Base-by-base conservation (phyloP, 2,888 invertebrate genomes). In the Melieria picta region DNA sequence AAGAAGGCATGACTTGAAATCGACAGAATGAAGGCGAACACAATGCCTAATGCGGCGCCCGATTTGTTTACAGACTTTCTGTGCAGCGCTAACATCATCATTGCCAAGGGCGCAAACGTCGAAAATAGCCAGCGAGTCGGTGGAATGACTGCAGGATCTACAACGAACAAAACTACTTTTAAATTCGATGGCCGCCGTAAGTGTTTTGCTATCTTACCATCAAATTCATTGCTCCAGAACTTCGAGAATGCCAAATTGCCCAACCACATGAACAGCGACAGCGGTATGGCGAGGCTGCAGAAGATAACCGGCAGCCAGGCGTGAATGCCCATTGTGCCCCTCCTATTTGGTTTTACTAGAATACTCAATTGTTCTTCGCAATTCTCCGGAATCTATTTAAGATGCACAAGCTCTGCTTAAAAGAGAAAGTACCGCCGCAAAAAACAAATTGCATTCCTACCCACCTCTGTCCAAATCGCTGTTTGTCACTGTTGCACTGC, bases 1-100 rank as follows among this genome's bases (percentile, higher is more conserved):
- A 94, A 86, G 83, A 95, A 96, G 72, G 93, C 91, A 80, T 93
- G 92, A 83, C 91, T 95, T 65, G 94, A 92, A 45, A 95, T 86
- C 3, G 94, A 94, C 56, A 96, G 84, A 42, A 93, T 86, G 80
- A 95, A 92, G 10, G 94, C 95, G 66, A 95, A 90, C 4, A 92
- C 77, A 42, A 93, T 86, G 5, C 93, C 94, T 74, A 93, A 86
- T 4, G 91, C 75, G 3, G 93, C 94, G 48, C 95, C 95, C 75
- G 92, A 92, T 16, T 89, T 83, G 80, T 90, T 91, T 0, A 95
- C 87, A 79, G 92, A 93, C 76, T 91, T 91, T 75, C 90, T 91
- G 73, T 88, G 91, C 74, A 93, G 85, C 0, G 93, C 95, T 86
- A 92, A 91, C 0, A 89, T 83, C 72, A 91, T 90, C 68, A 94